Evolutionary conservation across 1,140 invertebrate genomes (phyloP), one percentile per base, ranked within the genome.

Genomic region (Charaxes varanes): DNA sequence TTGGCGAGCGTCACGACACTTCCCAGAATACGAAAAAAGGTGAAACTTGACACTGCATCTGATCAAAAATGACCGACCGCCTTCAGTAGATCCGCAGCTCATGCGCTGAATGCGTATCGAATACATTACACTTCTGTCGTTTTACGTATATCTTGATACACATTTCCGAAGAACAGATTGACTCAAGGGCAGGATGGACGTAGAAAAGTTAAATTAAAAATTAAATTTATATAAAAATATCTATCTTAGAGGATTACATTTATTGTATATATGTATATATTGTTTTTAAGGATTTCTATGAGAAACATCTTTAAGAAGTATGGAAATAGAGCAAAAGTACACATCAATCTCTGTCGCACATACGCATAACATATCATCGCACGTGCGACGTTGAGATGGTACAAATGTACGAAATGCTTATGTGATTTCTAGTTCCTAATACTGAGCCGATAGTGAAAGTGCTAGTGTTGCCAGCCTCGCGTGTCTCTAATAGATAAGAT

Each of bases 21-120:
- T 71, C 60, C 61, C 50, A 48, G 68, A 65, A 73, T 73, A 77
- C 61, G 48, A 71, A 72, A 63, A 50, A 53, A 58, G 62, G 67
- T 65, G 69, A 71, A 73, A 73, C 52, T 58, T 30, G 46, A 47
- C 40, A 46, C 16, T 43, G 24, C 23, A 28, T 53, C 43, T 35
- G 53, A 58, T 50, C 41, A 47, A 26, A 28, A 34, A 54, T 34
- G 62, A 62, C 47, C 64, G 64, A 66, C 62, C 64, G 53, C 61
- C 56, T 61, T 67, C 38, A 38, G 32, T 27, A 36, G 48, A 53
- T 54, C 48, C 34, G 40, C 23, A 38, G 28, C 10, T 48, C 53
- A 55, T 30, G 54, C 23, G 22, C 18, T 43, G 62, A 64, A 68
- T 66, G 47, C 34, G 13, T 53, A 63, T 45, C 34, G 21, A 32